Evolutionary conservation across 2,888 invertebrate genomes (phyloP).

Genomic region (Troides aeacus): DNA sequence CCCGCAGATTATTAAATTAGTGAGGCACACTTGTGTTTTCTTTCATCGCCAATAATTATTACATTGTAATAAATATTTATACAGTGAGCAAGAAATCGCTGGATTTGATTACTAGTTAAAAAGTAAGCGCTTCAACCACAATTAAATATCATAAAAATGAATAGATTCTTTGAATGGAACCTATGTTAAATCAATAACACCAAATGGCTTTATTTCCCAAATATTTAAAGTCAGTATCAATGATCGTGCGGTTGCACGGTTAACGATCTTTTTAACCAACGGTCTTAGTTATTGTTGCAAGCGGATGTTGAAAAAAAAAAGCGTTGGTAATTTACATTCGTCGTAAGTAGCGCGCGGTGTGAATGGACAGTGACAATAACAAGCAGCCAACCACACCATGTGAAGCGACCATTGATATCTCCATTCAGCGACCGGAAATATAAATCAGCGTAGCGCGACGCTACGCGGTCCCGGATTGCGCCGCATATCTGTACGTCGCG

Average conservation of each 20-base stretch:
- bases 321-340: slow-evolving; percentile 46
- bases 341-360: slow-evolving; percentile 49
- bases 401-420: slow-evolving; percentile 67
- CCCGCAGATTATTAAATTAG: no score
- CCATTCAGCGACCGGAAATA: slow-evolving; percentile 72
- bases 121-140: no score
- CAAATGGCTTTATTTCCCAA: neutral
- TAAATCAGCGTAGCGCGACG: slow-evolving; percentile 67
- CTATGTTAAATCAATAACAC: neutral
- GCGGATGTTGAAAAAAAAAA: slow-evolving; percentile 38
- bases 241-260: slow-evolving; percentile 18
- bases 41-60: no score
- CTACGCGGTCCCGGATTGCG: slow-evolving; percentile 45
- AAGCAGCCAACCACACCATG: slow-evolving; percentile 51
- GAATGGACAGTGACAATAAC: slow-evolving; percentile 60
- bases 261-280: slow-evolving; percentile 20
- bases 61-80: no score
- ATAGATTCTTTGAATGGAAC: neutral
- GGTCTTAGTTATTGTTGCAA: slow-evolving; percentile 33
- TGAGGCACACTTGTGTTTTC: no score
- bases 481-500: slow-evolving; percentile 34
- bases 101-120: no score
- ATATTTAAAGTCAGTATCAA: slow-evolving; percentile 6
- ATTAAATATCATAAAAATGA: no score
- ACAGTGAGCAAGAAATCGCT: no score